Evolutionary conservation across 2,888 invertebrate genomes (phyloP).

Genomic region (Hirtodrosophila duncani): DNA sequence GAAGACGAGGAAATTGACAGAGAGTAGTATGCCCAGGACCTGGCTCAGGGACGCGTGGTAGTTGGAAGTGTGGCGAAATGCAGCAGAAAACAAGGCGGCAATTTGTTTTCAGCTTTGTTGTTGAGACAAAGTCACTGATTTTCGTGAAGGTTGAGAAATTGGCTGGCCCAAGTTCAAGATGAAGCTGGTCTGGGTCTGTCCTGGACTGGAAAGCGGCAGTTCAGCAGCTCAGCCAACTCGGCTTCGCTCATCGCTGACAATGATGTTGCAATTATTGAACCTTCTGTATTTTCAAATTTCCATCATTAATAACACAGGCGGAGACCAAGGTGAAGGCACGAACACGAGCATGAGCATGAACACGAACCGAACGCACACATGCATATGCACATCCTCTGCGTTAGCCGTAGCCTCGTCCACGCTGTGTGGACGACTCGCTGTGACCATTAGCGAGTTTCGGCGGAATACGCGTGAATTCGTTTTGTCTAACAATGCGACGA

Average conservation of each 20-base stretch:
- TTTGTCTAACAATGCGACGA: slow-evolving; percentile 70
- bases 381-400: background rate
- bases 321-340: slow-evolving; percentile 75
- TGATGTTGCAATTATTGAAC: slow-evolving; percentile 78
- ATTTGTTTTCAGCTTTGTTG: slow-evolving; percentile 61
- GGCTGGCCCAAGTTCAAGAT: no score
- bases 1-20: slow-evolving; percentile 12
- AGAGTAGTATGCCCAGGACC: slow-evolving; percentile 1
- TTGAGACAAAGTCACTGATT: slow-evolving; percentile 60
- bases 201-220: no score
- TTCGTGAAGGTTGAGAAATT: slow-evolving; percentile 39
- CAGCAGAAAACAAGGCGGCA: slow-evolving; percentile 26
- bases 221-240: no score
- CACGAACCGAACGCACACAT: slow-evolving; percentile 14
- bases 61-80: slow-evolving; percentile 43
- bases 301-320: slow-evolving; percentile 78
- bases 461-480: slow-evolving; percentile 76
- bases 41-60: slow-evolving; percentile 50
- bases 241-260: slow-evolving; percentile 62
- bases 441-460: slow-evolving; percentile 76
- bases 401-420: background rate
- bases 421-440: slow-evolving; percentile 52
- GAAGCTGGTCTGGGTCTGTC: no score
- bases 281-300: slow-evolving; percentile 79
- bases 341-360: no score